phyloP scores from a whole-genome alignment of 2,113 vertebrate genomes.

The Thalassarche chlororhynchos region DNA sequence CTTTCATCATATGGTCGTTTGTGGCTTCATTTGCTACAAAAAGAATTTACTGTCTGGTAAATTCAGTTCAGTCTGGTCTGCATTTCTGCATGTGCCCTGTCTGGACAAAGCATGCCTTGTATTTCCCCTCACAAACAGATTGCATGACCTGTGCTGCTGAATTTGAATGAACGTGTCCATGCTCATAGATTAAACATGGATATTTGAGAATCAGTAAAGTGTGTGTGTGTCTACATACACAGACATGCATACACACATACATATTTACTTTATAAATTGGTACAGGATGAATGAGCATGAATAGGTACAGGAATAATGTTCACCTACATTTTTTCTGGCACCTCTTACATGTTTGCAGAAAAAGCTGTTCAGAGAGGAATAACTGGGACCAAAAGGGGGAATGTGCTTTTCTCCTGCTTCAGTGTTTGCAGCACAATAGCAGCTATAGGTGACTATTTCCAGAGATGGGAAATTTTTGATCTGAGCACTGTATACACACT shows the following conservation, averaged over 20 bases:
- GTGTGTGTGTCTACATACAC: no score
- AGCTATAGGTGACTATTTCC: neutral
- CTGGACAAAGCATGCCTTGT: neutral
- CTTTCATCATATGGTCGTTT: slow-evolving; percentile 11
- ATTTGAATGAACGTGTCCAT: fast-evolving
- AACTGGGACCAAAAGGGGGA: neutral
- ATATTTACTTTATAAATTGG: neutral
- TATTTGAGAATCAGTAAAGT: neutral
- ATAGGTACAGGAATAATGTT: neutral
- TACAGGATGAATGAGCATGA: neutral
- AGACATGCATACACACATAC: neutral
- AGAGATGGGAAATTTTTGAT: neutral
- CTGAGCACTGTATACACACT: neutral
- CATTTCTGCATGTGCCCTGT: neutral
- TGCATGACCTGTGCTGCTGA: neutral
- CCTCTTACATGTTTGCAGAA: neutral
- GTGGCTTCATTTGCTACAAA: neutral
- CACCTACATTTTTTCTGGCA: neutral
- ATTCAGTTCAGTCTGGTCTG: neutral
- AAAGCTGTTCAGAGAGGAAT: neutral
- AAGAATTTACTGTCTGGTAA: neutral
- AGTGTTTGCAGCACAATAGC: neutral
- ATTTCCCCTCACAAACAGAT: neutral
- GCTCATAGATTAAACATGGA: neutral
- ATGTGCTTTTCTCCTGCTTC: neutral